A percentile compares a stretch with the other conserved stretches of the same genome.
phyloP scores from a whole-genome alignment of 2,888 invertebrate genomes.

The Mechanitis messenoides region DNA sequence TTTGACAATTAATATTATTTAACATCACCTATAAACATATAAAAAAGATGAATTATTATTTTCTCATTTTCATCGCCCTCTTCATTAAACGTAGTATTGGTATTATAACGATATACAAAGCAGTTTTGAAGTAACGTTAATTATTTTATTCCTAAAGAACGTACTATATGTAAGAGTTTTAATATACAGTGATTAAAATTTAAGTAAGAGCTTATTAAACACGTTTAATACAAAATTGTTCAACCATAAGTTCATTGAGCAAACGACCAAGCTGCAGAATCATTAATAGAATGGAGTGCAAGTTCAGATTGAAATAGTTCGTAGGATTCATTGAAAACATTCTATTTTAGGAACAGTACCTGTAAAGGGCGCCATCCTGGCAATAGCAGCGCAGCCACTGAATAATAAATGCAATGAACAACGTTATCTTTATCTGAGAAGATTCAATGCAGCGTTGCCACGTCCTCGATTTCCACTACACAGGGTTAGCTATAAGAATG shows the following conservation, averaged over 20 bases:
- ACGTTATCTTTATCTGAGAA: slow-evolving; percentile 53
- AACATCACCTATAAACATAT: too few relatives aligned
- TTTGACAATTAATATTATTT: too few relatives aligned
- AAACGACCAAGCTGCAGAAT: slow-evolving; percentile 15
- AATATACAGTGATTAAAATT: too few relatives aligned
- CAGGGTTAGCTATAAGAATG: slow-evolving; percentile 42
- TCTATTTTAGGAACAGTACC: slow-evolving; percentile 52
- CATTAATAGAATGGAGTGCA: slow-evolving; percentile 8
- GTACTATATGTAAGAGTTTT: too few relatives aligned
- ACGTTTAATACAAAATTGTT: neutral
- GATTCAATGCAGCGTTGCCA: slow-evolving; percentile 40
- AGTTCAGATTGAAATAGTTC: neutral
- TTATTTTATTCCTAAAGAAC: too few relatives aligned
- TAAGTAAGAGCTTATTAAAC: neutral
- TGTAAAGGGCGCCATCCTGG: slow-evolving; percentile 70
- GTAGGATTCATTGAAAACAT: slow-evolving; percentile 16
- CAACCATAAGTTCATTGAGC: slow-evolving; percentile 8
- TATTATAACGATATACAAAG: too few relatives aligned
- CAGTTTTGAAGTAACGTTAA: too few relatives aligned
- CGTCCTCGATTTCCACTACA: slow-evolving; percentile 44
- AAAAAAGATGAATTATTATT: too few relatives aligned
- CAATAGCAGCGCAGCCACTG: slow-evolving; percentile 65
- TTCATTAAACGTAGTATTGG: too few relatives aligned
- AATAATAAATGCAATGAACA: slow-evolving; percentile 69
- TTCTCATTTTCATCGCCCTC: too few relatives aligned